phyloP scores from a whole-genome alignment of 2,888 invertebrate species.

The Trissolcus brochymenae region DNA sequence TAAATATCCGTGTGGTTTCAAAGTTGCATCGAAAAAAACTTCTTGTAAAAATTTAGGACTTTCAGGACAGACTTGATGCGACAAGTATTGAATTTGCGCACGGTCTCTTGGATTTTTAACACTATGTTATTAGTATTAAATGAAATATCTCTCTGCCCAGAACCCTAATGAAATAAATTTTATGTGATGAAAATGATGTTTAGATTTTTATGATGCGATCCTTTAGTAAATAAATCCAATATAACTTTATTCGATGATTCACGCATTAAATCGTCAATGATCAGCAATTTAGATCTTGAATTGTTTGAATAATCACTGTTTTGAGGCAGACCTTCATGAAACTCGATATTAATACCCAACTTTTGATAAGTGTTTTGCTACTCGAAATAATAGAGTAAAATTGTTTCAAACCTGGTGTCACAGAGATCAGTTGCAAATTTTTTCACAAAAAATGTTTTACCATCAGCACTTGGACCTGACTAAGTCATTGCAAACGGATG shows the following conservation, averaged over 20 bases:
- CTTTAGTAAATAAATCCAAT: conserved; percentile 59
- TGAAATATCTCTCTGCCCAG: not conserved
- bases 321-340: conserved; percentile 34
- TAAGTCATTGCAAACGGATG: too few relatives aligned
- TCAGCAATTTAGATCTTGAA: conserved; percentile 9
- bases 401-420: conserved; percentile 28
- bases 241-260: conserved; percentile 27
- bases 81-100: conserved; percentile 32
- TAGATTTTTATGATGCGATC: conserved; percentile 53
- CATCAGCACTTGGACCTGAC: not conserved
- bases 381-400: conserved; percentile 48
- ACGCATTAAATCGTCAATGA: conserved; percentile 40
- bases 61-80: conserved; percentile 44
- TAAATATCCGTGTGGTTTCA: conserved; percentile 23
- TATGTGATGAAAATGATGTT: conserved; percentile 2
- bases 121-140: conserved; percentile 5
- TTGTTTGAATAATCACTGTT: conserved; percentile 20
- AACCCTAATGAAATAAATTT: conserved; percentile 6
- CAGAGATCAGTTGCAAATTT: conserved; percentile 2
- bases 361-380: conserved; percentile 35
- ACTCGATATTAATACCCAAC: conserved; percentile 25
- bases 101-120: conserved; percentile 28
- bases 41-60: conserved; percentile 15
- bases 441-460: conserved; percentile 33
- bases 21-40: conserved; percentile 25